phyloP scores from a whole-genome alignment of 2,888 invertebrate genomes.

The Perizoma affinitatum region DNA sequence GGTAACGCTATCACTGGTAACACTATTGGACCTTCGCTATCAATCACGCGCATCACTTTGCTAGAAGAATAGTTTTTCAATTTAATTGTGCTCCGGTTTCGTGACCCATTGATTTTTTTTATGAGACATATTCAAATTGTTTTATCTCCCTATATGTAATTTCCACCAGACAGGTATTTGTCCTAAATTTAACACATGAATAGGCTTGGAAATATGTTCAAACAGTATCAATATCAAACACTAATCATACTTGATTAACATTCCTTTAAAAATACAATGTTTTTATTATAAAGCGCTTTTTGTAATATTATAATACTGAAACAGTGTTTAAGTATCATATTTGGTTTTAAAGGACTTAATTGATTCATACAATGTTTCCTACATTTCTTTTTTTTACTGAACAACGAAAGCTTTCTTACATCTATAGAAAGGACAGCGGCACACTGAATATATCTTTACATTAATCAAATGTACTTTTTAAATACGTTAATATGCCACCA shows the following conservation, averaged over 20 bases:
- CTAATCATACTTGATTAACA: slow-evolving; percentile 23
- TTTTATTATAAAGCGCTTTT: slow-evolving; percentile 64
- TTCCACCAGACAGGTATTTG: neutral
- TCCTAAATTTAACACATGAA: neutral
- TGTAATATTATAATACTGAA: slow-evolving; percentile 64
- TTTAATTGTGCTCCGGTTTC: too few relatives aligned
- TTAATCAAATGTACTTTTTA: neutral
- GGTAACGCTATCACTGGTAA: too few relatives aligned
- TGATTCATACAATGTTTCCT: slow-evolving; percentile 13
- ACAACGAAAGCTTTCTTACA: slow-evolving; percentile 26
- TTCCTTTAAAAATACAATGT: slow-evolving; percentile 69
- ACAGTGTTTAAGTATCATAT: slow-evolving; percentile 39
- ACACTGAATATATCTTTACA: slow-evolving; percentile 9
- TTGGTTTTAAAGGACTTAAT: slow-evolving; percentile 14
- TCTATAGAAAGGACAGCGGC: slow-evolving; percentile 5
- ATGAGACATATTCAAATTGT: too few relatives aligned
- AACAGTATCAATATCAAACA: slow-evolving; percentile 17
- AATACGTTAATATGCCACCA: slow-evolving; percentile 15
- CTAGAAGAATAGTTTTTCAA: too few relatives aligned
- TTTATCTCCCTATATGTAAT: too few relatives aligned
- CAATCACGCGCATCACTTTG: too few relatives aligned
- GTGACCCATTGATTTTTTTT: too few relatives aligned
- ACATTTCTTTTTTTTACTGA: slow-evolving; percentile 7
- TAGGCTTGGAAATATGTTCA: slow-evolving; percentile 26
- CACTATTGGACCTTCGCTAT: slow-evolving; percentile 15